A percentile compares a stretch with the other conserved stretches of the same genome.
Evolutionary conservation across 1,140 invertebrate genomes (phyloP).

Genomic region (Zeugodacus cucurbitae): DNA sequence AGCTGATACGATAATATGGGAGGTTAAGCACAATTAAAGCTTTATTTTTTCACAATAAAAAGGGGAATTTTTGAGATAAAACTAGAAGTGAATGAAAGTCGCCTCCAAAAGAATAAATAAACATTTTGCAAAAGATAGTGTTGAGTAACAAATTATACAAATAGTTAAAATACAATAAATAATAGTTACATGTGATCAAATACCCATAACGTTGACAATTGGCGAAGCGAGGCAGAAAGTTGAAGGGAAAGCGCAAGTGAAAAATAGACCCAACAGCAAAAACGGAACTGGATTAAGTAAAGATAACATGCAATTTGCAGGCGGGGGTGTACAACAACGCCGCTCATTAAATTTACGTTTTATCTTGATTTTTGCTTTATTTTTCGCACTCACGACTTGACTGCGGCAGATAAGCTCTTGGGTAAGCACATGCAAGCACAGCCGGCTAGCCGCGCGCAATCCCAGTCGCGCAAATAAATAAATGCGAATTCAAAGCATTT

Average conservation of each 20-base stretch:
- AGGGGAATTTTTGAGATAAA: neutral
- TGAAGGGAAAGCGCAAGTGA: neutral
- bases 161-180: neutral
- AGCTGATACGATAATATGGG: too few relatives aligned
- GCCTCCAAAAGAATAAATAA: neutral
- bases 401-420: neutral
- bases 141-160: neutral
- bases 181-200: neutral
- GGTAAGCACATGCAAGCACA: neutral
- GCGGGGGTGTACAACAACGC: neutral
- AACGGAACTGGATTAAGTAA: constrained; percentile 18
- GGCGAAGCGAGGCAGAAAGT: neutral
- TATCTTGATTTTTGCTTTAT: neutral
- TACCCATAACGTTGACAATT: too few relatives aligned
- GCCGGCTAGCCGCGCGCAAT: neutral
- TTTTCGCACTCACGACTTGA: neutral
- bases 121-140: neutral
- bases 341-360: neutral
- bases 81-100: neutral
- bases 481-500: neutral
- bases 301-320: constrained; percentile 17
- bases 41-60: neutral
- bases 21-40: too few relatives aligned
- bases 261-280: neutral
- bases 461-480: neutral